Base-by-base conservation (phyloP, 2,888 invertebrate genomes). In the Epirrhoe alternata region DNA sequence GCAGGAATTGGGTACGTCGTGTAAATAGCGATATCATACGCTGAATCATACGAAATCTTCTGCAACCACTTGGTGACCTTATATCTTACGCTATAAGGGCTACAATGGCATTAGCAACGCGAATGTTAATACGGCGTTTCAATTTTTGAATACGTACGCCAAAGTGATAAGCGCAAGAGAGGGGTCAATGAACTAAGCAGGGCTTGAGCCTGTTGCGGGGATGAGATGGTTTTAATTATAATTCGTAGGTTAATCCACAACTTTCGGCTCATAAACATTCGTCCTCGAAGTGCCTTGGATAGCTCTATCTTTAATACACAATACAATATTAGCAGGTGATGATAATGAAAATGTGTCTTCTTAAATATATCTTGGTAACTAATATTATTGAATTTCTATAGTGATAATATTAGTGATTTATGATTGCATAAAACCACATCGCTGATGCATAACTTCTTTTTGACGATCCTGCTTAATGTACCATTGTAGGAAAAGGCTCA, bases 141-240 rank as follows among this genome's bases (percentile, higher is more conserved):
- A 76, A 68, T 75, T 71, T 70, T 74, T 60, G 78, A 75, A 76
- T 70, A 38, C 35, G 10, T 35, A 73, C 68, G 72, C 69, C 71
- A 72, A 77, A 73, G 81, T 89, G 90, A 90, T 90, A 91, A 90
- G 89, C 89, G 86, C 86, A 84, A 78, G 86, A 87, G 88, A 82
- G 85, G 86, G 90, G 89, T 91, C 90, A 90, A 83, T 76, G 90
- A 90, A 90, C 91, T 88, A 85, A 85, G 84, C 81, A 85, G 85
- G 85, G 79, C 84, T 84, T 77, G 78, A 58, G 77, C 74, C 77
- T 63, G 64, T 70, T 73, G 79, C 71, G 75, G 71, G 78, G 77
- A 68, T 74, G 70, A 66, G 59, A 75, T 72, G 64, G 64, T 68
- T 64, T 66, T 56, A 59, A 59, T 55, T 54, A 50, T 30, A 49